Evolutionary conservation across 2,113 vertebrate genomes (phyloP).

Genomic region (Falco punctatus): DNA sequence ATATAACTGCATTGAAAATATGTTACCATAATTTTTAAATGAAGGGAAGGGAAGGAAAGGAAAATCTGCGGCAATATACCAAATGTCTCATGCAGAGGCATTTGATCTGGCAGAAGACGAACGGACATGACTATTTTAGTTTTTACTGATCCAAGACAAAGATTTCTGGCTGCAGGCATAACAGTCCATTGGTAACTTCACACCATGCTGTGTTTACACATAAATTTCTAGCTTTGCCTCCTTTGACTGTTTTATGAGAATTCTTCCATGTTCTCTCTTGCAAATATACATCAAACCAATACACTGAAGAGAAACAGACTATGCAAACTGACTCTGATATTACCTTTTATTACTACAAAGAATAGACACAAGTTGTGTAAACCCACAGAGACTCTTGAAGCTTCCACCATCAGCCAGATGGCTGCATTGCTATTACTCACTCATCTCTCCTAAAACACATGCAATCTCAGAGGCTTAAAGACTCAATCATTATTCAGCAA

Average conservation of each 20-base stretch:
- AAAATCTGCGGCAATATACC: not conserved
- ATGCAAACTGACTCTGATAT: slow-evolving; percentile 13
- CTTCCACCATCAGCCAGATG: slow-evolving; percentile 27
- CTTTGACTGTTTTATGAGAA: slow-evolving; percentile 45
- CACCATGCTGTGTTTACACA: slow-evolving; percentile 1
- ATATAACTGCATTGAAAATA: not conserved
- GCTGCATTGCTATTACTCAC: not conserved
- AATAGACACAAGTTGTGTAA: not conserved
- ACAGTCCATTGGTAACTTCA: slow-evolving; percentile 34
- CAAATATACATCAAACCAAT: slow-evolving; percentile 10
- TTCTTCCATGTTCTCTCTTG: not conserved
- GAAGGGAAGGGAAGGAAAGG: not conserved
- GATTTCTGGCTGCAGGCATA: slow-evolving; percentile 16
- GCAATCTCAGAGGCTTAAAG: not conserved
- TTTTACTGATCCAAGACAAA: slow-evolving; percentile 30
- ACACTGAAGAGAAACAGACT: not conserved
- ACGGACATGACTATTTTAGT: not conserved
- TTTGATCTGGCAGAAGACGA: slow-evolving; percentile 15
- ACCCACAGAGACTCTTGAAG: not conserved
- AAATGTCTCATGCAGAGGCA: not conserved
- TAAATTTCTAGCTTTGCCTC: slow-evolving; percentile 22
- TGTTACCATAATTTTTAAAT: not conserved
- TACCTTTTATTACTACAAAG: slow-evolving; percentile 18
- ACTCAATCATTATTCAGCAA: not conserved
- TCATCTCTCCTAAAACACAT: slow-evolving; percentile 1